These are phyloP conservation scores for Pachypeltis micranthus DNA, from an alignment of 1,140 invertebrate species.

Conservation along the genomic window DNA sequence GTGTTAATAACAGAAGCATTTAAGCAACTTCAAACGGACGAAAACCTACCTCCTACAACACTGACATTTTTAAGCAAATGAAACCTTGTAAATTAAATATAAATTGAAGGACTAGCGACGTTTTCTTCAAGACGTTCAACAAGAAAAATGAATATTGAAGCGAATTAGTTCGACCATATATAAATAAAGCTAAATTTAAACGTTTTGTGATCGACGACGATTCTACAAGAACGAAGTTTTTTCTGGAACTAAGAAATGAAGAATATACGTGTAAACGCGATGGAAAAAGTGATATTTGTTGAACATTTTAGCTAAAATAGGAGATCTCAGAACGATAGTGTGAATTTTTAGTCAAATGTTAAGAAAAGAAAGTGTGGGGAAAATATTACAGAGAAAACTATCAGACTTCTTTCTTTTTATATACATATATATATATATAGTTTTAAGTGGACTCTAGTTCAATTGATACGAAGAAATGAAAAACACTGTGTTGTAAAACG, in stretches of 20 bases:
- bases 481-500: slow-evolving; percentile 10
- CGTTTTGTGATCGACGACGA: too few species aligned
- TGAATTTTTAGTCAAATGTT: slow-evolving; percentile 18
- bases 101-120: too few species aligned
- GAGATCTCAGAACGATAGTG: slow-evolving; percentile 16
- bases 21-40: too few species aligned
- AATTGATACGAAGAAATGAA: slow-evolving; percentile 16
- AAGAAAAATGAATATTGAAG: too few species aligned
- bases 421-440: too few species aligned
- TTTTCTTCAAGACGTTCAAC: too few species aligned
- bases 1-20: too few species aligned
- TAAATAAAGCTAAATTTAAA: too few species aligned
- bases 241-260: not conserved
- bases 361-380: slow-evolving; percentile 2
- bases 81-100: too few species aligned
- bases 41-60: not conserved
- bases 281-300: slow-evolving; percentile 17
- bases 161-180: too few species aligned
- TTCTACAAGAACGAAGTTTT: too few species aligned
- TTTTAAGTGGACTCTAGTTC: slow-evolving; percentile 20
- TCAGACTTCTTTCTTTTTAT: slow-evolving; percentile 2
- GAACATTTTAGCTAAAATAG: slow-evolving; percentile 15
- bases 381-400: slow-evolving; percentile 13
- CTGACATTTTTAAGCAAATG: too few species aligned
- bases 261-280: not conserved